phyloP scores from a whole-genome alignment of 2,113 vertebrate genomes.

The Myotis davidii region DNA sequence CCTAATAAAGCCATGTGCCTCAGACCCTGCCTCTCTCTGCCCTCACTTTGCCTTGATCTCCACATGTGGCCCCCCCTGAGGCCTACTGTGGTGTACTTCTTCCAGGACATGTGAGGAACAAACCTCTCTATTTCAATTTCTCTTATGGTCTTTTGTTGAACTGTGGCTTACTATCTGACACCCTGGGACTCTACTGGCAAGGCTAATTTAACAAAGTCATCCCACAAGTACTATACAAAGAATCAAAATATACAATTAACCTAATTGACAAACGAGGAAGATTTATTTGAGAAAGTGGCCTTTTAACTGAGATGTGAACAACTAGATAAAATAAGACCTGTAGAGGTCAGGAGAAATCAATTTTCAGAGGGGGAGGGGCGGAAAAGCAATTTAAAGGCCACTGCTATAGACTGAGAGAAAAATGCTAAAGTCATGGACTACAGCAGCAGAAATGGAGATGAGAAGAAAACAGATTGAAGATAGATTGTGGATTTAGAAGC shows the following conservation, averaged over 20 bases:
- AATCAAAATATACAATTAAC: slow-evolving; percentile 6
- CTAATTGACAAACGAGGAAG: background rate
- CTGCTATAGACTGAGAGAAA: background rate
- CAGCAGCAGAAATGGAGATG: background rate
- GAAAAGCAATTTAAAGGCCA: background rate
- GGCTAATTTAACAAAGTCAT: background rate
- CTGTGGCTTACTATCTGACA: background rate
- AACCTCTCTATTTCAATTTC: background rate
- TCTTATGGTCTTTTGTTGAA: background rate
- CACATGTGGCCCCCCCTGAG: background rate
- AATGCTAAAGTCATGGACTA: background rate
- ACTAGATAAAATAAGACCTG: background rate
- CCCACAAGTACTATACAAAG: background rate
- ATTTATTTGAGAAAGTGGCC: background rate
- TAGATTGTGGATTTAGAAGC: background rate
- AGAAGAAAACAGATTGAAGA: background rate
- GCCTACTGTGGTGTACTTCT: background rate
- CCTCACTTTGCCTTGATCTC: background rate
- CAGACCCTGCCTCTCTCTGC: background rate
- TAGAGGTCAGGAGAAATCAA: background rate
- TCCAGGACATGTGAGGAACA: background rate
- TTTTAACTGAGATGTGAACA: background rate
- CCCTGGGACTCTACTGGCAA: background rate
- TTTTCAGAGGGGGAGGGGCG: background rate
- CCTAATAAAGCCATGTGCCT: background rate